These are phyloP conservation scores for Drosophila setosimentum DNA, from an alignment of 2,888 invertebrate genomes.

Conservation along the genomic window DNA sequence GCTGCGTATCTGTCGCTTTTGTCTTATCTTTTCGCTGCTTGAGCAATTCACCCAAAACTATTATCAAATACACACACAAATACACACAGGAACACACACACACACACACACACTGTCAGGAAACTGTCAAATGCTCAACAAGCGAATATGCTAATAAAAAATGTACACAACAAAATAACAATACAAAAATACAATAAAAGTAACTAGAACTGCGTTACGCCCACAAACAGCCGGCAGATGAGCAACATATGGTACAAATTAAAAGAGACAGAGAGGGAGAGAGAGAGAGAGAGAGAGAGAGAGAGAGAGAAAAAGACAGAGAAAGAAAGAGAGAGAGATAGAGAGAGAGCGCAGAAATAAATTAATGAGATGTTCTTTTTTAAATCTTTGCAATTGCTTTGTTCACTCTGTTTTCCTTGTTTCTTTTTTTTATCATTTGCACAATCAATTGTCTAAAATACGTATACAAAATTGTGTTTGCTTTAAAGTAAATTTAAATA, in stretches of 20 bases:
- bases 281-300: background rate
- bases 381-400: constrained; percentile 23
- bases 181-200: constrained; percentile 32
- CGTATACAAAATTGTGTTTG: constrained; percentile 10
- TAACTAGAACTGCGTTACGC: constrained; percentile 29
- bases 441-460: constrained; percentile 14
- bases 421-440: constrained; percentile 14
- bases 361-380: constrained; percentile 4
- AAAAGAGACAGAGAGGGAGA: background rate
- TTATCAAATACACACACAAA: constrained; percentile 9
- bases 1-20: constrained; percentile 16
- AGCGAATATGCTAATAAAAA: constrained; percentile 10
- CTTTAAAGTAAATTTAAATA: constrained; percentile 4
- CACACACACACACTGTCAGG: background rate
- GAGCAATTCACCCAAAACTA: constrained; percentile 34
- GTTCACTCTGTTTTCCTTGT: constrained; percentile 6
- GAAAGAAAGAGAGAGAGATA: background rate
- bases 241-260: constrained; percentile 3
- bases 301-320: too few species aligned
- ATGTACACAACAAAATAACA: constrained; percentile 8
- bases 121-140: constrained; percentile 34
- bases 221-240: constrained; percentile 18
- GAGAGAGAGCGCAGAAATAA: background rate
- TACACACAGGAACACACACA: background rate
- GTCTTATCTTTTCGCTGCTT: constrained; percentile 41